phyloP scores from a whole-genome alignment of 2,797 vertebrate species.

The Myotis planiceps region DNA sequence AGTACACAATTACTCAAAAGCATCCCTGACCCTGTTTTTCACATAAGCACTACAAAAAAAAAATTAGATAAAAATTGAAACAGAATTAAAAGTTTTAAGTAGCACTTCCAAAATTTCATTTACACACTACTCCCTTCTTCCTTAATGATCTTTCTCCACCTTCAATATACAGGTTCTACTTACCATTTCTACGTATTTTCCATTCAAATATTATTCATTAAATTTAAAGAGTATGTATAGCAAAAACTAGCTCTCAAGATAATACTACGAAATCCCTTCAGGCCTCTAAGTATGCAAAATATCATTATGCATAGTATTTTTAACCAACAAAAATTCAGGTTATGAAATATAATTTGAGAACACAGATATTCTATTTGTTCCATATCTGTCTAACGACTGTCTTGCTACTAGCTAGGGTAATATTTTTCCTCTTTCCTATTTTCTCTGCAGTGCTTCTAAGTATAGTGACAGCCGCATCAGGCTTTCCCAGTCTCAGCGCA shows the following conservation, averaged over 20 bases:
- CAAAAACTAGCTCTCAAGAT: slow-evolving; percentile 25
- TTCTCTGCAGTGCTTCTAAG: slow-evolving; percentile 89
- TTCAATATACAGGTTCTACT: slow-evolving; percentile 19
- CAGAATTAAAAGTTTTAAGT: slow-evolving; percentile 25
- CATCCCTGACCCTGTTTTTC: neutral
- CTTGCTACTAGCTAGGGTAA: slow-evolving; percentile 67
- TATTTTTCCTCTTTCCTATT: slow-evolving; percentile 60
- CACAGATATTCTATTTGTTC: slow-evolving; percentile 76
- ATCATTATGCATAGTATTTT: slow-evolving; percentile 51
- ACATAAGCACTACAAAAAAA: slow-evolving; percentile 30
- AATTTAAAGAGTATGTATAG: slow-evolving; percentile 27
- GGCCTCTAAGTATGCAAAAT: neutral
- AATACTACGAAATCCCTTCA: slow-evolving; percentile 45
- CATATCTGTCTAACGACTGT: slow-evolving; percentile 75
- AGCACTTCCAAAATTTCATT: slow-evolving; percentile 40
- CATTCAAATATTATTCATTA: slow-evolving; percentile 52
- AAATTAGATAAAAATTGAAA: neutral
- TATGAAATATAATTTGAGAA: slow-evolving; percentile 80
- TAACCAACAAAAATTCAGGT: slow-evolving; percentile 71
- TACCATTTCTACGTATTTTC: slow-evolving; percentile 35
- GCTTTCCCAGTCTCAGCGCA: slow-evolving; percentile 90
- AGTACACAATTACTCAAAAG: slow-evolving; percentile 13
- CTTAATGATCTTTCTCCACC: neutral
- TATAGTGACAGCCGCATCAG: slow-evolving; percentile 89
- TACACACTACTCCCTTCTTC: neutral